Evolutionary conservation across 2,113 vertebrate species (phyloP).

Genomic region (Sylvilagus bachmani): DNA sequence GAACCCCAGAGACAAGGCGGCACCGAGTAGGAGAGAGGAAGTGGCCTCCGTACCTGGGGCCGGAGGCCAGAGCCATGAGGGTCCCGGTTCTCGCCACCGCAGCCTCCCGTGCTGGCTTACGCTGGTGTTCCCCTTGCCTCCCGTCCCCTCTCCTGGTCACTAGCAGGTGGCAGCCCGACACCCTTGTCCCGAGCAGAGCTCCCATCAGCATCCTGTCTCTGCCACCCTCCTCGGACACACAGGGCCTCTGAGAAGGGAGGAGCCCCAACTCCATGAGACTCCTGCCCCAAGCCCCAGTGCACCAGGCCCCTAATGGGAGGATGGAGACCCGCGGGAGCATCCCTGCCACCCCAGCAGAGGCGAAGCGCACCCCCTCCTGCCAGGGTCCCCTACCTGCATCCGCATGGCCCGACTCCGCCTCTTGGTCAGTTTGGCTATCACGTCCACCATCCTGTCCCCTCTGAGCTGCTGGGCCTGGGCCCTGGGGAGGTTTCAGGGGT

Average conservation of each 20-base stretch:
- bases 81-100: not conserved
- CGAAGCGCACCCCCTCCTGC: accelerated
- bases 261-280: not conserved
- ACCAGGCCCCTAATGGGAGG: not conserved
- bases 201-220: not conserved
- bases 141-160: not conserved
- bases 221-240: not conserved
- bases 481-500: slow-evolving; percentile 61
- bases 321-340: not conserved
- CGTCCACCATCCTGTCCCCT: slow-evolving; percentile 76
- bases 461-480: not conserved
- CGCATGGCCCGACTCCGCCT: slow-evolving; percentile 59
- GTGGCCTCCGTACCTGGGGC: not conserved
- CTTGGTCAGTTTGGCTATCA: slow-evolving; percentile 71
- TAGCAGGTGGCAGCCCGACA: not conserved
- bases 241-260: not conserved
- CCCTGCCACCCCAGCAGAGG: not conserved
- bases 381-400: slow-evolving; percentile 65
- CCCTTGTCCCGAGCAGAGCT: not conserved
- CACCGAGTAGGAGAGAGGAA: slow-evolving; percentile 26
- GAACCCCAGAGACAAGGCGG: not conserved
- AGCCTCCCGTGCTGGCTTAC: accelerated
- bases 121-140: not conserved
- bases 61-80: not conserved
- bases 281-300: not conserved